Base-by-base conservation (phyloP, 2,113 vertebrate species). In the Coturnix japonica region DNA sequence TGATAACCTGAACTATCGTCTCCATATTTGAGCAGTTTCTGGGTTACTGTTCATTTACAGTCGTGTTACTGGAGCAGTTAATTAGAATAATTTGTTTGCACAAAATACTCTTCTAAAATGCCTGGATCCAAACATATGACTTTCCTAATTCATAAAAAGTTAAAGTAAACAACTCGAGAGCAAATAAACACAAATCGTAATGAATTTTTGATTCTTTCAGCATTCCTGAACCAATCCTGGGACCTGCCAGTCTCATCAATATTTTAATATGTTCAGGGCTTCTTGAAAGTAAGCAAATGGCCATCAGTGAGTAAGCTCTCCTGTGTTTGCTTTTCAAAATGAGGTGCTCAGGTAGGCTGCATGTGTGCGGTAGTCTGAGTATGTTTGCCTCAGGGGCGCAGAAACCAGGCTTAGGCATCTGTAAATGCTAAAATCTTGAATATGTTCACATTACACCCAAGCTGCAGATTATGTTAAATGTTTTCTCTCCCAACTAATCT, bases 71-170 rank as follows among this genome's bases (percentile, higher is more conserved):
- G 84, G 71, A 93, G 35, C 41, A 77, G 56, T 82, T 95, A 96
- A 92, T 91, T 73, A 67, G 64, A 91, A 65, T 90, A 82, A 91
- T 91, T 87, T 89, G 81, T 89, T 95, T 93, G 59, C 59, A 54
- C 46, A 89, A 91, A 85, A 82, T 49, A 13, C 47, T 59, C 74
- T 28, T 47, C 86, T 70, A 20, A 23, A 66, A 3, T 67, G 46
- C 71, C 87, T 77, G 47, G 43, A 74, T 70, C 74, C 66, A 74
- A 85, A 81, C 53, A 16, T 8, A 1, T 0, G 4, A 72, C 20
- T 86, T 93, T 81, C 53, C 47, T 53, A 88, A 64, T 78, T 91
- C 85, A 85, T 86, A 77, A 88, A 90, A 94, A 78, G 57, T 61
- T 64, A 83, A 74, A 84, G 63, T 59, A 80, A 93, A 81, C 70